Conservation (phyloP, 35 echinoderm and acorn worm genomes). For the Chiridota heheva region DNA sequence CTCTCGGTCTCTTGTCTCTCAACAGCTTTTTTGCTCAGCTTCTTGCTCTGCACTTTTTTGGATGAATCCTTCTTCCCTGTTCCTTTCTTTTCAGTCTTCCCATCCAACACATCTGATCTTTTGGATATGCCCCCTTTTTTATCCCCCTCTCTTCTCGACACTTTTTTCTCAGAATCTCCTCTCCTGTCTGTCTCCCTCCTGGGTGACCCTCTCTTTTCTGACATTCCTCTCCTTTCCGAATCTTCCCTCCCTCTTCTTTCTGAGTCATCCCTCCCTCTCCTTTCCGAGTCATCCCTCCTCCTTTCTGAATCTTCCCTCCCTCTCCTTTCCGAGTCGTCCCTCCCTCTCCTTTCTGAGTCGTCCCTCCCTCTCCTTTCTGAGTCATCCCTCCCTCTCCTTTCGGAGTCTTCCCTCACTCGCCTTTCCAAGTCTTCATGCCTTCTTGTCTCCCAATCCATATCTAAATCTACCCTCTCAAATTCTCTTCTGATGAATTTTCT, state of each 20-base stretch:
- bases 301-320: constrained; percentile 11
- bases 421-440: too few relatives aligned
- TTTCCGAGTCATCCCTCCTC: background rate
- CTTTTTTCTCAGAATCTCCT: background rate
- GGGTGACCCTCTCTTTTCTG: constrained; percentile 11
- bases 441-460: too few relatives aligned
- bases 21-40: background rate
- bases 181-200: background rate
- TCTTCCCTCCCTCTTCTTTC: background rate
- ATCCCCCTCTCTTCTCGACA: background rate
- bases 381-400: constrained; percentile 11
- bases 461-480: too few relatives aligned
- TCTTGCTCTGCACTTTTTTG: constrained; percentile 9
- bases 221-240: constrained; percentile 1
- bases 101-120: background rate
- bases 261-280: background rate
- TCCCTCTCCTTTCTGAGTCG: constrained; percentile 1
- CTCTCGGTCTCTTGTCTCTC: background rate
- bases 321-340: too few relatives aligned
- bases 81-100: background rate
- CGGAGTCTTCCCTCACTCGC: too few relatives aligned
- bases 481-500: too few relatives aligned
- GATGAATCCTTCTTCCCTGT: background rate
- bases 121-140: constrained; percentile 33
- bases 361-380: background rate